Base-by-base conservation (phyloP, 2,888 invertebrate species). In the Himalopsyche japonica region DNA sequence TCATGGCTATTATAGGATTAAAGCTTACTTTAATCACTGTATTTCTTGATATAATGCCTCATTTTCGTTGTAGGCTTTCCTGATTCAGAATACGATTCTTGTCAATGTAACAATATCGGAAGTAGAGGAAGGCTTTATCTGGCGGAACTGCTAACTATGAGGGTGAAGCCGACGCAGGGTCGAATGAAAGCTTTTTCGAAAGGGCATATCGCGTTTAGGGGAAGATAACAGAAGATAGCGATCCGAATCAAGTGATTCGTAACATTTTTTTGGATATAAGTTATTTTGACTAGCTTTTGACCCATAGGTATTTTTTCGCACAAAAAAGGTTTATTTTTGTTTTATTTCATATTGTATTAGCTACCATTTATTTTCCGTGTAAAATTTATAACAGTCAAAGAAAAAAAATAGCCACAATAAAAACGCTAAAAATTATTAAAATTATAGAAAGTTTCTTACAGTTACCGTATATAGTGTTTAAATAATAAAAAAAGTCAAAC, bases 111-210 rank as follows among this genome's bases (percentile, higher is more conserved):
- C 78, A 64, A 78, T 77, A 80, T 78, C 84, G 84, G 81, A 84
- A 84, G 81, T 81, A n/a, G 78, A 47, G 76, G 49, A 64, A 30
- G 78, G 77, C 64, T 32, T 81, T 84, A 84, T 84, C 84, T 18
- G 27, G 48, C 81, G 84, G 84, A 84, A 48, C 81, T 49, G 64
- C 79, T 78, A 81, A 81, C 80, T 84, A 79, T 84, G 70, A 70
- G 70, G 70, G 70, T 15, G 70, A 70, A 83, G 27, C 24, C 57
- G 24, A 57, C 20, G 57, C 57, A 20, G 57, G 57, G 57, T 30
- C 8, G 27, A 70, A 3, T 12, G 70, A 70, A 70, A 15, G 30
- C 70, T 20, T 70, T 70, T 70, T 70, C 27, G 70, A 70, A 70
- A 70, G 70, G 70, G 70, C 15, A 70, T 20, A 70, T 70, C 70